Evolutionary conservation across 2,797 vertebrate species (phyloP).

Genomic region (Pantherophis vulpinus): DNA sequence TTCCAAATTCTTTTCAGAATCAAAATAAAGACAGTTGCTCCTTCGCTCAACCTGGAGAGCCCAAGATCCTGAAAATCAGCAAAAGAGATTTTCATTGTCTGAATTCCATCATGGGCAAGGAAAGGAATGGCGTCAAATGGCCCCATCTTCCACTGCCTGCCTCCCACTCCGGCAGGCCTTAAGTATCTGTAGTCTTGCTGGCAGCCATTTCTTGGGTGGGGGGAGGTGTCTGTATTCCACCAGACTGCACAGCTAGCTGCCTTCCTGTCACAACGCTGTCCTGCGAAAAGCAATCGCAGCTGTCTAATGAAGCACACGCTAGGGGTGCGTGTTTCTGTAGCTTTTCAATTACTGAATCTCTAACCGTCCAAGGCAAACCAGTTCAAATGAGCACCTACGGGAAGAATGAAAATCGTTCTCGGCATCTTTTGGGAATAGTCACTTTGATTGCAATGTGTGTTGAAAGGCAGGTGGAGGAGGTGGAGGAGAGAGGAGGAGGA

Average conservation of each 20-base stretch:
- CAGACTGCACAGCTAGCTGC: not conserved
- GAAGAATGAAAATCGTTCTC: not conserved
- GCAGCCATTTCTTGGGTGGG: not conserved
- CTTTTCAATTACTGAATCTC: constrained; percentile 35
- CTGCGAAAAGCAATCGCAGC: not conserved
- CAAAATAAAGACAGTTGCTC: not conserved
- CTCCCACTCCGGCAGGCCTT: not conserved
- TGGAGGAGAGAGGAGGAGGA: no score
- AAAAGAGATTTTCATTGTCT: not conserved
- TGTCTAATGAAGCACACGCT: not conserved
- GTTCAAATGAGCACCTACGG: not conserved
- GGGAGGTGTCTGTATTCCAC: not conserved
- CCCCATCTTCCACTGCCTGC: not conserved
- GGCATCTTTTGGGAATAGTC: not conserved
- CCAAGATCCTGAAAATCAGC: not conserved
- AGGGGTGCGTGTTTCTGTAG: not conserved
- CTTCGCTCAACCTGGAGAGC: not conserved
- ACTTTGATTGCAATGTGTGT: not conserved
- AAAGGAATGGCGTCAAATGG: not conserved
- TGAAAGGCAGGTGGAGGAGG: not conserved
- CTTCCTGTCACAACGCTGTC: not conserved
- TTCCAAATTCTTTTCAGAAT: not conserved
- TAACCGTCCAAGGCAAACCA: not conserved
- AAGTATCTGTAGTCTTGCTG: not conserved
- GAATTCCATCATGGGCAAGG: not conserved